Conservation (phyloP, 2,797 vertebrate genomes). For the Anguilla obscura region DNA sequence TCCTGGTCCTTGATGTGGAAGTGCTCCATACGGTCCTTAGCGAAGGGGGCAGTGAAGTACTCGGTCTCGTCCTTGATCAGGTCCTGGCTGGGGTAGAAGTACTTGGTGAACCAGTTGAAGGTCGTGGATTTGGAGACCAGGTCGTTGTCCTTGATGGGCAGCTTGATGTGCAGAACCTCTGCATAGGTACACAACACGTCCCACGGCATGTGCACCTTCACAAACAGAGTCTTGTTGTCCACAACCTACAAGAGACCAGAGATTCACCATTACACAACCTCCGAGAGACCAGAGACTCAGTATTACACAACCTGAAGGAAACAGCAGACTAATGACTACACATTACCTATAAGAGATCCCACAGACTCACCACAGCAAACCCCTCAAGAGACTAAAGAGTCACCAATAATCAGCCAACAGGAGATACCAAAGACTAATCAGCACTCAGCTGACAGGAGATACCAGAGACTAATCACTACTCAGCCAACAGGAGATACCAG, state of each 20-base stretch:
- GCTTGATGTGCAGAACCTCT: conserved; percentile 86
- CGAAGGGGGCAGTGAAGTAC: conserved; percentile 91
- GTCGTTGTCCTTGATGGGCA: conserved; percentile 82
- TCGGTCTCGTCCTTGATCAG: conserved; percentile 82
- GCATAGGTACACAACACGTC: conserved; percentile 84
- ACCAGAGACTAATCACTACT: not conserved
- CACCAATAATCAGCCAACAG: not conserved
- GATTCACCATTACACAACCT: not conserved
- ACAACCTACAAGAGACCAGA: conserved; percentile 65
- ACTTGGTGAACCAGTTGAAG: conserved; percentile 78
- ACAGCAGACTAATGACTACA: not conserved
- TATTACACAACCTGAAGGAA: not conserved
- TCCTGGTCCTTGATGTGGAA: conserved; percentile 81
- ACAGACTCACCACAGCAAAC: not conserved
- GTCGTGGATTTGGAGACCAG: conserved; percentile 69
- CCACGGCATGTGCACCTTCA: conserved; percentile 91
- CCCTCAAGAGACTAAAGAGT: not conserved
- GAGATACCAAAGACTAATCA: not conserved
- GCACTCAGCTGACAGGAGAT: not conserved
- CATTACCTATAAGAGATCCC: not conserved
- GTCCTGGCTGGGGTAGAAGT: conserved; percentile 80
- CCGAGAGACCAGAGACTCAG: not conserved
- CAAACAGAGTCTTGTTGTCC: conserved; percentile 78
- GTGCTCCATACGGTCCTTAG: conserved; percentile 76
- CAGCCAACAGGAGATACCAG: too few species aligned